Base-by-base conservation (phyloP, 2,888 invertebrate genomes). In the Agrochola litura region DNA sequence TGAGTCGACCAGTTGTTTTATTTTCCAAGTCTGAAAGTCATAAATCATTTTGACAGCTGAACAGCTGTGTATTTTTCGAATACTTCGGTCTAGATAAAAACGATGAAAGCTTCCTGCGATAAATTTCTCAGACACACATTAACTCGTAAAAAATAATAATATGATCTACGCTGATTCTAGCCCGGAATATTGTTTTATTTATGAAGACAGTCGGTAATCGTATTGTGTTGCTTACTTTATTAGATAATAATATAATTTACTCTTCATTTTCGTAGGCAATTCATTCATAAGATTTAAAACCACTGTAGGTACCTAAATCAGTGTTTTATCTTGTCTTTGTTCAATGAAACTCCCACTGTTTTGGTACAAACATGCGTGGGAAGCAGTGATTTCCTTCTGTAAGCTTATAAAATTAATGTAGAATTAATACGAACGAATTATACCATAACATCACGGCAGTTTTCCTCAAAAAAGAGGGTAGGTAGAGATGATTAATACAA, bases 41-140 rank as follows among this genome's bases (percentile, higher is more conserved):
- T 83, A 67, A 41, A 64, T 84, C 69, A 80, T 60, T 66, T 56
- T 70, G 81, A 70, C 85, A 84, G 80, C 63, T 52, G 56, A 61
- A 49, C 60, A 61, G 75, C 81, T 71, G 54, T 80, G 60, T 54
- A 60, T 61, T 78, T 49, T 70, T 61, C 14, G 56, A 69, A 77
- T 43, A 66, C 16, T 68, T 58, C 22, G 25, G 70, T 77, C 78
- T 67, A 83, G 83, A 80, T 78, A 80, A 46, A 76, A 60, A 69
- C n/a, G 25, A 30, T 22, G 46, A 67, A 74, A 81, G 69, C 79
- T 83, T 71, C 70, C 79, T 64, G 79, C 25, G 14, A 83, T 86
- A 71, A 65, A 67, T 60, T 63, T 46, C 77, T 56, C 70, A 70
- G 37, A 61, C 70, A 58, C 75, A 74, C 22, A 67, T 56, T 70